Percentiles rank a stretch among this genome's conserved stretches.
Conservation (phyloP, 2,888 invertebrate genomes). For the Theodoxus fluviatilis region DNA sequence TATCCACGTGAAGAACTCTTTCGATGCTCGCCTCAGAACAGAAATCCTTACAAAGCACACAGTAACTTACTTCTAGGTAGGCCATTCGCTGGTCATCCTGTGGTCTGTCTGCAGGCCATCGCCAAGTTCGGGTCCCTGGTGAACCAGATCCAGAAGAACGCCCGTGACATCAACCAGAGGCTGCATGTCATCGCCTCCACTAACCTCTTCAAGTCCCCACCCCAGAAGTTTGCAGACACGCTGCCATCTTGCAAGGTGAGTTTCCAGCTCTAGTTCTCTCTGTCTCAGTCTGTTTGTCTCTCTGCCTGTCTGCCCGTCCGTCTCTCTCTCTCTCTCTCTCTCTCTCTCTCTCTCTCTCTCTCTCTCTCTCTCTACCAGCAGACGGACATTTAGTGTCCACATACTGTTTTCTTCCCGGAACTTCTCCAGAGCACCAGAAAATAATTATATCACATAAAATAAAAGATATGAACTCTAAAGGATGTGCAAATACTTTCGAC, state of each 20-base stretch:
- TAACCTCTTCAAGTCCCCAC: conserved; percentile 62
- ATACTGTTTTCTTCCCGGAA: no score
- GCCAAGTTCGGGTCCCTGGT: conserved; percentile 67
- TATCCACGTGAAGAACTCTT: no score
- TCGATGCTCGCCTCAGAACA: no score
- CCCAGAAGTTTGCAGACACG: conserved; percentile 51
- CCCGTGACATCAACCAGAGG: conserved; percentile 63
- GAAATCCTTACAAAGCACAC: no score
- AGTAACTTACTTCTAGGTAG: no score
- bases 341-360: conserved; percentile 1
- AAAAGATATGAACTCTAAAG: neutral
- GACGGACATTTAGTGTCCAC: no score
- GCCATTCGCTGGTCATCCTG: no score
- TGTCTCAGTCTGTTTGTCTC: neutral
- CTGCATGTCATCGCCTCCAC: conserved; percentile 59
- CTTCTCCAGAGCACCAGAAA: no score
- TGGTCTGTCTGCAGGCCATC: conserved; percentile 58
- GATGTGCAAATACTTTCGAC: neutral
- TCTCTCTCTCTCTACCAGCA: no score
- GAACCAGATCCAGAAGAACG: conserved; percentile 67
- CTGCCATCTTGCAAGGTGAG: conserved; percentile 63
- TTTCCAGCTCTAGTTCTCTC: neutral
- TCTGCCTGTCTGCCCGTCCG: neutral
- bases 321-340: neutral
- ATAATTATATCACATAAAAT: no score